phyloP scores from a whole-genome alignment of 2,113 vertebrate species.

The Choloepus hoffmanni region DNA sequence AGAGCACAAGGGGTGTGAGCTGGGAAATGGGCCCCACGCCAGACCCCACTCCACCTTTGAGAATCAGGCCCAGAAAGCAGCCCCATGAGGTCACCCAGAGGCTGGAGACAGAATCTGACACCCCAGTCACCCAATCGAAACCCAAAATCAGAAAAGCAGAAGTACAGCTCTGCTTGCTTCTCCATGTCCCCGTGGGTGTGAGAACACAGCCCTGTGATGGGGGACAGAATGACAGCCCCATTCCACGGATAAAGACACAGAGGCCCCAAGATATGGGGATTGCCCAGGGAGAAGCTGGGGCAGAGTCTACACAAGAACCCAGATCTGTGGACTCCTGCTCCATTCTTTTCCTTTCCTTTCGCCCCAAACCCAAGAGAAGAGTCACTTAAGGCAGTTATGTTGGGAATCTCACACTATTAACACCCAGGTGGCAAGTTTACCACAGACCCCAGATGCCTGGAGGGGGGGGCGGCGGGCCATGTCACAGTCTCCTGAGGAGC shows the following conservation, averaged over 20 bases:
- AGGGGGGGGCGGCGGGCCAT: too few relatives aligned
- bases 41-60: not conserved
- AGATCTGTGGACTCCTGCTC: not conserved
- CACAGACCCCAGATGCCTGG: fast-evolving
- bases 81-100: not conserved
- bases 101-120: slow-evolving; percentile 1
- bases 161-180: not conserved
- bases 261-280: not conserved
- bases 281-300: not conserved
- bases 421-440: not conserved
- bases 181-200: not conserved
- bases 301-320: not conserved
- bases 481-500: too few relatives aligned
- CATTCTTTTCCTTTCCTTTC: not conserved
- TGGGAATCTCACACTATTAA: not conserved
- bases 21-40: not conserved
- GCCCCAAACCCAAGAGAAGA: not conserved
- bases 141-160: slow-evolving; percentile 58
- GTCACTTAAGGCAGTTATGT: not conserved
- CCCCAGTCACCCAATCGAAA: not conserved
- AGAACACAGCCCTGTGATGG: not conserved
- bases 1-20: not conserved
- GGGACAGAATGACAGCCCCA: not conserved
- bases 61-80: slow-evolving; percentile 5
- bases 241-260: not conserved